Base-by-base conservation (phyloP, 2,113 vertebrate species). In the Montifringilla adamsi region DNA sequence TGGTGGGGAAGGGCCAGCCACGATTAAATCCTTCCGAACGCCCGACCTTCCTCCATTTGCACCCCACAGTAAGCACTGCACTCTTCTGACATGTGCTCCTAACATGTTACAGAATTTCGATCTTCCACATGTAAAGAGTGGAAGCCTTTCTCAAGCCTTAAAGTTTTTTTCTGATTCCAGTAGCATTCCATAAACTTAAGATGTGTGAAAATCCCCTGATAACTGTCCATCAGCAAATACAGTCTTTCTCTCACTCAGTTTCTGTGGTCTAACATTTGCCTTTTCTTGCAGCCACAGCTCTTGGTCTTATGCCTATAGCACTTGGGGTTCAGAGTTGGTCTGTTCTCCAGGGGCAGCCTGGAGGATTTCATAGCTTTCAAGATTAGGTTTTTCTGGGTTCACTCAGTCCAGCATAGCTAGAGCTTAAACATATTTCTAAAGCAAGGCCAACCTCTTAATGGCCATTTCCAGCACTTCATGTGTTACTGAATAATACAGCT, bases 1-100 rank as follows among this genome's bases (percentile, higher is more conserved):
- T 4, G 98, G 96, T 8, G 99, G 99, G 56, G 99, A 99, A 80
- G 99, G 99, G 10, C 99, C 99, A 7, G 98, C 99, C 66, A 98
- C 98, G 0, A 98, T 99, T 70, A 99, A 98, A 96, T 98, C 98
- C 11, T 99, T 99, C 94, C 97, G 98, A 89, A 99, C 99, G 13
- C 99, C 99, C 0, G 97, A 96, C 79, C 96, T 98, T 26, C 96
- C 98, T 58, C 98, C 98, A 0, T 96, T 98, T 27, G 88, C 97
- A 21, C 96, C 97, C 23, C 98, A 98, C 94, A 97, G 99, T 99
- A 97, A 98, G 99, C 97, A 35, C 19, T 10, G 10, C 31, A 1
- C 6, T 6, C 0, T 23, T 89, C 84, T 33, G 23, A 52, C 19
- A 0, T 6, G 15, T 24, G 15, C 52, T 49, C 15, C 1, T 35